Percentiles rank a stretch among this genome's conserved stretches.
Conservation (phyloP, 2,888 invertebrate species). For the Lasiommata megera region DNA sequence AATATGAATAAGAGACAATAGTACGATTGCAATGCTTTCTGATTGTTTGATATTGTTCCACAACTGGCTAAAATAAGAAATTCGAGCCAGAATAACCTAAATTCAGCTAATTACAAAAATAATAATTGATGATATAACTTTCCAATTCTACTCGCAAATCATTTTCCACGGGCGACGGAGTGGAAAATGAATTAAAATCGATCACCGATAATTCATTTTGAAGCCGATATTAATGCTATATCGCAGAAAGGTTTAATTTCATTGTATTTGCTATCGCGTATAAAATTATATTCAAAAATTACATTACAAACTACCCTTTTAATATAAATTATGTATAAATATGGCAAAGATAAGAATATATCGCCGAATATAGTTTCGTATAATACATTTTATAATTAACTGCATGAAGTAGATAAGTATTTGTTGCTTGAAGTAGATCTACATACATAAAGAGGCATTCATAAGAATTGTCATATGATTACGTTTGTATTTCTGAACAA, state of each 20-base stretch:
- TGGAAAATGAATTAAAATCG: no score
- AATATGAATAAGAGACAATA: no score
- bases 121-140: no score
- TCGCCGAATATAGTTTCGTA: conserved; percentile 8
- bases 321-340: neutral
- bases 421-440: neutral
- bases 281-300: neutral
- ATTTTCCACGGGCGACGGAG: no score
- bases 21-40: no score
- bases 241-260: neutral
- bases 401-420: neutral
- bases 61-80: no score
- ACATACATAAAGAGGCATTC: neutral
- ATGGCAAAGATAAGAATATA: conserved; percentile 15
- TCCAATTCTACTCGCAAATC: no score
- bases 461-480: neutral
- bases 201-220: no score
- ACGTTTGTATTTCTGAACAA: neutral
- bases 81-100: no score
- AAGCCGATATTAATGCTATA: no score
- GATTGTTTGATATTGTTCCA: no score
- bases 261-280: neutral
- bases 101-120: no score
- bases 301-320: neutral
- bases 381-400: neutral